phyloP scores from a whole-genome alignment of 2,113 vertebrate species.

The Nothobranchius kuhntae region DNA sequence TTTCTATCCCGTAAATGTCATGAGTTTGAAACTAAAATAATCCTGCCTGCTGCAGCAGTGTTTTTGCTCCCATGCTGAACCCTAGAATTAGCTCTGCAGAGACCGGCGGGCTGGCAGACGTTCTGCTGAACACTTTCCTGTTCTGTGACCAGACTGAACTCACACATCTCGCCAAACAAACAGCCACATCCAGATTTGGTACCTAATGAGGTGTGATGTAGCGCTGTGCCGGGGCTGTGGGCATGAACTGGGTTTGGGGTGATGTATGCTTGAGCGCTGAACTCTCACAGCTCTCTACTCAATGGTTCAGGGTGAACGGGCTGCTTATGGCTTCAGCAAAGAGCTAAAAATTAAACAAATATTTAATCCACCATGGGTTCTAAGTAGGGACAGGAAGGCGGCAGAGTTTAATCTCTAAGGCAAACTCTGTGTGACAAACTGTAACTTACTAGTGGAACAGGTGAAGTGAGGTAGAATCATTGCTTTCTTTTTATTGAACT shows the following conservation, averaged over 20 bases:
- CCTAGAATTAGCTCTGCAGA: conserved; percentile 38
- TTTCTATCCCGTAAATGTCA: no score
- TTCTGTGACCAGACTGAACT: conserved; percentile 18
- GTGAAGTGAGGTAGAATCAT: conserved; percentile 17
- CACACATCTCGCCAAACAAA: conserved; percentile 31
- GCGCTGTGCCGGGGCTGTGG: conserved; percentile 8
- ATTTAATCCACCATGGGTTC: neutral
- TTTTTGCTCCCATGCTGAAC: neutral
- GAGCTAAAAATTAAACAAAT: conserved; percentile 28
- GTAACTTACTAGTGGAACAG: conserved; percentile 38
- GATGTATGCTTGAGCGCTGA: conserved; percentile 21
- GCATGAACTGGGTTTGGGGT: conserved; percentile 36
- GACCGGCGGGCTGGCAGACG: conserved; percentile 8
- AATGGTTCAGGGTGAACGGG: conserved; percentile 19
- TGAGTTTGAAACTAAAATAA: neutral
- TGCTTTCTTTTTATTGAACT: conserved; percentile 20
- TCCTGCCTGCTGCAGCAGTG: neutral
- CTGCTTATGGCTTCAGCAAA: conserved; percentile 36
- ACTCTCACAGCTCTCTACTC: conserved; percentile 13
- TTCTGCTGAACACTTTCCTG: conserved; percentile 13
- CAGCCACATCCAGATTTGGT: conserved; percentile 46
- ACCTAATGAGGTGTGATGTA: conserved; percentile 59
- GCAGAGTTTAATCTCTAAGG: conserved; percentile 22
- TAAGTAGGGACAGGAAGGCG: neutral
- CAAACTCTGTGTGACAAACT: conserved; percentile 26